Evolutionary conservation across 2,113 vertebrate species (phyloP).

Genomic region (Perca schrenkii): DNA sequence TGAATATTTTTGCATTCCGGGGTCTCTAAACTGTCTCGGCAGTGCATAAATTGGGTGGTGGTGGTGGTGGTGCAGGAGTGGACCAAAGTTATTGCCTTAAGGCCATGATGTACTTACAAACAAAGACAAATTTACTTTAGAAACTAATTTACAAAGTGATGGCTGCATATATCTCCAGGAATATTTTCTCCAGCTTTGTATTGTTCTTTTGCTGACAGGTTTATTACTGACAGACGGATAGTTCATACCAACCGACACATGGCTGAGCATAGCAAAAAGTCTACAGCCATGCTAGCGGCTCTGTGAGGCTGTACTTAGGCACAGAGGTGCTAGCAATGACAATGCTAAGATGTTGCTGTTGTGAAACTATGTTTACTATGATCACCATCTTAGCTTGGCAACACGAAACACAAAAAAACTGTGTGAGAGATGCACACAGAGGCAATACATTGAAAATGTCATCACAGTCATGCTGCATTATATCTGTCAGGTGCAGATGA

Average conservation of each 20-base stretch:
- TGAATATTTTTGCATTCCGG: too few species aligned
- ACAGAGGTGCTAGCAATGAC: not conserved
- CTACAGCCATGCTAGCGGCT: not conserved
- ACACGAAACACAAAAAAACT: too few species aligned
- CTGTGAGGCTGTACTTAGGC: not conserved
- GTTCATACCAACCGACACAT: not conserved
- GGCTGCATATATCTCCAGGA: not conserved
- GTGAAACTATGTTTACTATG: not conserved
- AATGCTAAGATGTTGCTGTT: not conserved
- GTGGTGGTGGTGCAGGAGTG: too few species aligned
- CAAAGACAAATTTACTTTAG: not conserved
- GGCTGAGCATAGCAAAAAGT: not conserved
- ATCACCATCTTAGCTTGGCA: too few species aligned
- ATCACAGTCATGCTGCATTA: not conserved
- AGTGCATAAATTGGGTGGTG: too few species aligned
- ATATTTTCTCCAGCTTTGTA: not conserved
- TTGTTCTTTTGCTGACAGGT: not conserved
- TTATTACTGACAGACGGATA: not conserved
- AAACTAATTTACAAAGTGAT: not conserved
- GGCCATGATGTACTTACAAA: not conserved
- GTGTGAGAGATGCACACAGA: not conserved
- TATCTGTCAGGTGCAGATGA: not conserved
- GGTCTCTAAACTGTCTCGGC: too few species aligned
- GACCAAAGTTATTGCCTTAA: not conserved
- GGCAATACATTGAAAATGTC: not conserved